These are phyloP conservation scores for Rhabdomys dilectus DNA, from an alignment of 2,113 vertebrate species.

Conservation along the genomic window DNA sequence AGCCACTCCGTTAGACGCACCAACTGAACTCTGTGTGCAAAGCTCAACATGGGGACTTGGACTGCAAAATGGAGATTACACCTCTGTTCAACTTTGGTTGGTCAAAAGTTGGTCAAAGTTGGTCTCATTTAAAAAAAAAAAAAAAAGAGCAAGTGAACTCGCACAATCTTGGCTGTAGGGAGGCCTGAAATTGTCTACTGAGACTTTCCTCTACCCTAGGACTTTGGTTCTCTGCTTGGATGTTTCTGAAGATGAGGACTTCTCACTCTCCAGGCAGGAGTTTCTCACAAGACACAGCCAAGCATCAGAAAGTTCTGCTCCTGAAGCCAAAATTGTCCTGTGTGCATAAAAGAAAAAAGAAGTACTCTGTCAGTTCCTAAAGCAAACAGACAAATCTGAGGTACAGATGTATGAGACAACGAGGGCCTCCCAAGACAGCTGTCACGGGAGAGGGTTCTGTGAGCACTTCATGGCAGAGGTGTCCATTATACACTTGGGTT, in stretches of 20 bases:
- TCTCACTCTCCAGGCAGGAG: not conserved
- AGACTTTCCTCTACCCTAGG: not conserved
- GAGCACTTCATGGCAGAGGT: not conserved
- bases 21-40: not conserved
- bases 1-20: not conserved
- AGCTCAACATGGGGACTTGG: not conserved
- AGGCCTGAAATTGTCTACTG: not conserved
- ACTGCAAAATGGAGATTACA: not conserved
- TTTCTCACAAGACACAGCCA: not conserved
- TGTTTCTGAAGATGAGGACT: not conserved
- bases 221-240: not conserved
- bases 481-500: not conserved
- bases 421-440: not conserved
- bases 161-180: not conserved
- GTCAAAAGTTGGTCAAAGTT: no score
- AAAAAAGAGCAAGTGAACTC: not conserved
- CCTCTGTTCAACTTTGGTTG: no score
- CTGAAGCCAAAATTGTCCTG: constrained; percentile 13
- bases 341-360: not conserved
- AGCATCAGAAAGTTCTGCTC: constrained; percentile 7
- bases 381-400: not conserved
- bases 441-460: not conserved
- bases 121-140: not conserved
- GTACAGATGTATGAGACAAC: not conserved
- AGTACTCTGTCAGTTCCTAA: not conserved